Conservation (phyloP, 2,797 vertebrate genomes). For the Margarornis squamiger region DNA sequence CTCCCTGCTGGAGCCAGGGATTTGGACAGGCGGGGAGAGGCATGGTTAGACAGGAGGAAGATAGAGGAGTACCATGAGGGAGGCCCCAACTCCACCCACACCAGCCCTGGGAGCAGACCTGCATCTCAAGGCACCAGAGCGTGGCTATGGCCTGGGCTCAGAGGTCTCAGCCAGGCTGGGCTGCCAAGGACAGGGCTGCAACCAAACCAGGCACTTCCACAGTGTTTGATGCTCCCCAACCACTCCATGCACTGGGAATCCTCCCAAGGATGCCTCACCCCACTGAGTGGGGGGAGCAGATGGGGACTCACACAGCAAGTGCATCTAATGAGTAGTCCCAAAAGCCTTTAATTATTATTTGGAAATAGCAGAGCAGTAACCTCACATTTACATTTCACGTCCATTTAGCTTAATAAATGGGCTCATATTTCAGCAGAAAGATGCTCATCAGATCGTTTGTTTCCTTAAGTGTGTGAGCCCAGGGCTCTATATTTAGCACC, state of each 20-base stretch:
- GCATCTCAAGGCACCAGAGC: accelerated
- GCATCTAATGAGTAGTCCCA: not conserved
- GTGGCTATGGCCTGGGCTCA: not conserved
- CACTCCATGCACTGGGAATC: accelerated
- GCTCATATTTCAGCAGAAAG: constrained; percentile 29
- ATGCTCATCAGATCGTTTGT: constrained; percentile 60
- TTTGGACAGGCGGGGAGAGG: not conserved
- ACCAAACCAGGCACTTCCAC: not conserved
- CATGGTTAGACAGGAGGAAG: too few relatives aligned
- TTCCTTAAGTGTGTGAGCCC: not conserved
- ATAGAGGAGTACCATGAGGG: not conserved
- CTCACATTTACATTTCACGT: constrained; percentile 28
- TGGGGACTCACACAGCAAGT: not conserved
- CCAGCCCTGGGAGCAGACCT: not conserved
- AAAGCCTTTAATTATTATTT: constrained; percentile 51
- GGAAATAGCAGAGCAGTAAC: constrained; percentile 32
- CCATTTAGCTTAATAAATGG: constrained; percentile 51
- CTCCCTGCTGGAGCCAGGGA: not conserved
- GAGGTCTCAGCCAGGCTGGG: accelerated
- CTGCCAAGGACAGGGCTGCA: not conserved
- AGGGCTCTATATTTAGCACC: constrained; percentile 38
- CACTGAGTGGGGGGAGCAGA: accelerated
- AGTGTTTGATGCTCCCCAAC: not conserved
- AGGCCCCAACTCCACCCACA: not conserved
- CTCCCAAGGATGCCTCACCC: not conserved